Evolutionary conservation across 23 tunicate genomes (phyloP).

Genomic region (Diplosoma virens): DNA sequence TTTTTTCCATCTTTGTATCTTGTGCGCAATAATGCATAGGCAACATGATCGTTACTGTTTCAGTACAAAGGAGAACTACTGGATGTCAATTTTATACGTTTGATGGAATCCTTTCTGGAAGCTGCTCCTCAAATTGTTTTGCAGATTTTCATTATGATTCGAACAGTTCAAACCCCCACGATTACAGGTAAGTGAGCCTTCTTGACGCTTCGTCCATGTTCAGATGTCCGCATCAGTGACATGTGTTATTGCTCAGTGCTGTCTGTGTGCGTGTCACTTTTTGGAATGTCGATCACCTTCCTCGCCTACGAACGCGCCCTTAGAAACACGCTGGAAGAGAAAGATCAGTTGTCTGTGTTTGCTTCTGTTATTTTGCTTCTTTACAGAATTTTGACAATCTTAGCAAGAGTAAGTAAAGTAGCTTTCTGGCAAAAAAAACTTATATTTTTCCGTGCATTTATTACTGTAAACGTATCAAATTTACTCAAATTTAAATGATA

Average conservation of each 20-base stretch:
- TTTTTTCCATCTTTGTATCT: too few relatives aligned
- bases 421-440: too few relatives aligned
- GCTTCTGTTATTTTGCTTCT: constrained; percentile 52
- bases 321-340: constrained; percentile 42
- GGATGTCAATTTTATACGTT: constrained; percentile 62
- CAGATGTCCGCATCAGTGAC: too few relatives aligned
- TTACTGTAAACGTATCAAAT: too few relatives aligned
- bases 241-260: constrained; percentile 44
- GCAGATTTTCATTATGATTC: constrained; percentile 71
- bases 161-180: constrained; percentile 28
- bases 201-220: too few relatives aligned
- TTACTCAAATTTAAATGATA: too few relatives aligned
- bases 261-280: constrained; percentile 56
- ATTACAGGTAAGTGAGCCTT: constrained; percentile 41
- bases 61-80: constrained; percentile 62
- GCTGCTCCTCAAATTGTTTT: constrained; percentile 87
- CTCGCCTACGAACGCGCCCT: constrained; percentile 69
- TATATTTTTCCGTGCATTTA: too few relatives aligned
- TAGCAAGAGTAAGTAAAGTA: constrained; percentile 63
- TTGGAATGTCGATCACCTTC: constrained; percentile 53
- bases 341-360: constrained; percentile 46
- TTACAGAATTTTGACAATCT: constrained; percentile 53
- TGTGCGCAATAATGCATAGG: too few relatives aligned
- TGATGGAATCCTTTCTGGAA: constrained; percentile 82
- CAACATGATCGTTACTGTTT: too few relatives aligned